Evolutionary conservation across 1,140 invertebrate species (phyloP).

Genomic region (Andricus grossulariae): DNA sequence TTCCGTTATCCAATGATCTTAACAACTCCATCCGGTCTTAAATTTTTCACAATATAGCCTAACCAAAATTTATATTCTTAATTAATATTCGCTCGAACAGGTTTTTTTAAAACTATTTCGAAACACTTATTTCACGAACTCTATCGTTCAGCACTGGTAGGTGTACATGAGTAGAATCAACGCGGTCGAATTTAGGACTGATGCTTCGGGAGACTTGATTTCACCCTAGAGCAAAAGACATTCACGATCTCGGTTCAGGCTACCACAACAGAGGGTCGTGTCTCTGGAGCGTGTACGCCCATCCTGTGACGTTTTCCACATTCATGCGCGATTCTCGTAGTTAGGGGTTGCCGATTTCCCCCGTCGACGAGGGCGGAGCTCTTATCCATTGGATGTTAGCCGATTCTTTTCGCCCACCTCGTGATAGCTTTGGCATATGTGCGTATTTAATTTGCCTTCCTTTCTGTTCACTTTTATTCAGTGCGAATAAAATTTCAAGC

Average conservation of each 20-base stretch:
- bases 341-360: constrained; percentile 51
- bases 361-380: constrained; percentile 58
- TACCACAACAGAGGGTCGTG: constrained; percentile 56
- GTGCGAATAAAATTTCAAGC: no score
- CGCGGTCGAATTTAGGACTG: constrained; percentile 49
- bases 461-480: no score
- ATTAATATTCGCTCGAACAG: neutral
- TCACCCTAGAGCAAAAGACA: constrained; percentile 51
- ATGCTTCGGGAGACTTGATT: constrained; percentile 62
- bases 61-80: neutral
- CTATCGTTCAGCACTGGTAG: neutral
- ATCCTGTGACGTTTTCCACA: constrained; percentile 58
- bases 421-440: neutral
- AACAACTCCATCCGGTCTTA: constrained; percentile 35
- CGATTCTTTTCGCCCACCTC: neutral
- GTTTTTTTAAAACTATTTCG: neutral
- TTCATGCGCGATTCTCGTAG: constrained; percentile 60
- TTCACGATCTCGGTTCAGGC: constrained; percentile 27
- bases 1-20: constrained; percentile 32
- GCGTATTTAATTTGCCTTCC: no score
- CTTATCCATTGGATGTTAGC: constrained; percentile 4
- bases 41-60: constrained; percentile 11
- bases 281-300: constrained; percentile 63
- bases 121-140: neutral
- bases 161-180: neutral